Conservation (phyloP, 2,888 invertebrate genomes). For the Yponomeuta sedellus region DNA sequence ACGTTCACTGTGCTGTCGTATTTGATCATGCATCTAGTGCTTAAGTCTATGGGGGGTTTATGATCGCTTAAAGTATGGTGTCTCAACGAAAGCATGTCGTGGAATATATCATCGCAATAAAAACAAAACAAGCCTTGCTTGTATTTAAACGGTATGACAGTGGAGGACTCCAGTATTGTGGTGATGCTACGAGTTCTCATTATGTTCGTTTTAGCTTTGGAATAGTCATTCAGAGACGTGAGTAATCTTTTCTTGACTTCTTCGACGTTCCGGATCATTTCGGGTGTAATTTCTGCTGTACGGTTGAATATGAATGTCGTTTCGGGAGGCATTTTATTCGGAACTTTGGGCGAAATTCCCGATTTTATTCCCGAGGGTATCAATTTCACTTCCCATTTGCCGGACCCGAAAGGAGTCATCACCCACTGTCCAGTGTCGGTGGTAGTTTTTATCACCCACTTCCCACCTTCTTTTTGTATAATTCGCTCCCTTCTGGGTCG, state of each 20-base stretch:
- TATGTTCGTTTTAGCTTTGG: background rate
- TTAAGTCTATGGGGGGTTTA: background rate
- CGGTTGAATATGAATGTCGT: too few relatives aligned
- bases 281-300: too few relatives aligned
- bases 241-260: too few relatives aligned
- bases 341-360: background rate
- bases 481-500: background rate
- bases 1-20: constrained; percentile 61
- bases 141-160: constrained; percentile 58
- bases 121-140: constrained; percentile 61
- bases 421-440: background rate
- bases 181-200: background rate
- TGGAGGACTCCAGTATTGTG: constrained; percentile 48
- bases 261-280: too few relatives aligned
- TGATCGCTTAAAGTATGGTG: background rate
- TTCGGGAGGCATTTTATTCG: background rate
- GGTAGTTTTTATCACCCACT: background rate
- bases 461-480: background rate
- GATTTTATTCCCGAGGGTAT: constrained; percentile 31
- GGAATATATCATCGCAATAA: constrained; percentile 45
- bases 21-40: background rate
- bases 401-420: too few relatives aligned
- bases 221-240: too few relatives aligned
- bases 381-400: background rate
- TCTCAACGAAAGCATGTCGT: background rate